Conservation (phyloP, 2,113 vertebrate species). For the Tragelaphus strepsiceros region DNA sequence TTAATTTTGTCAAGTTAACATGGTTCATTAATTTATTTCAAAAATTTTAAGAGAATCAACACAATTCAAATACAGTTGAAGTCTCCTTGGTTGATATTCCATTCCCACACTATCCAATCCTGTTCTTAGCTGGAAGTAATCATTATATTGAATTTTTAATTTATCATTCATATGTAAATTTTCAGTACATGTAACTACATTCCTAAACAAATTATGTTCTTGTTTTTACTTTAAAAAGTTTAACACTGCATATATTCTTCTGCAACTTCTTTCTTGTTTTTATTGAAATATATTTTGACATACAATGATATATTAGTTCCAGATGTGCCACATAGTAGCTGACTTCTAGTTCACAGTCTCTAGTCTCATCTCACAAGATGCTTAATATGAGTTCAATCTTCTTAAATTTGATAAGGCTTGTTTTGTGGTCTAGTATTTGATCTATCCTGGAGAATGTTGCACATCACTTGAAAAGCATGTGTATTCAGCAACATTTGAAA, state of each 20-base stretch:
- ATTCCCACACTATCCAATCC: not conserved
- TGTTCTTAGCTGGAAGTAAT: accelerated
- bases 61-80: not conserved
- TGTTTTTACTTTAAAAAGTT: not conserved
- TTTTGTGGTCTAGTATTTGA: not conserved
- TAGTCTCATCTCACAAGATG: not conserved
- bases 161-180: not conserved
- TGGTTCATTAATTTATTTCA: not conserved
- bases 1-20: not conserved
- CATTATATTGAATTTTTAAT: not conserved
- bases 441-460: not conserved
- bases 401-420: not conserved
- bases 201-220: not conserved
- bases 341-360: not conserved
- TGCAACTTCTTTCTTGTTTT: not conserved
- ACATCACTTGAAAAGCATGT: not conserved
- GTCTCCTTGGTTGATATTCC: not conserved
- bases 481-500: not conserved
- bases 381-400: not conserved
- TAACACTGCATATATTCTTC: not conserved
- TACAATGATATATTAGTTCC: not conserved
- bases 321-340: not conserved
- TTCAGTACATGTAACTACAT: not conserved
- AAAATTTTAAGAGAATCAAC: not conserved
- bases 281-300: not conserved